These are phyloP conservation scores for Augochlorella aurata DNA, from an alignment of 2,888 invertebrate species.

Conservation along the genomic window DNA sequence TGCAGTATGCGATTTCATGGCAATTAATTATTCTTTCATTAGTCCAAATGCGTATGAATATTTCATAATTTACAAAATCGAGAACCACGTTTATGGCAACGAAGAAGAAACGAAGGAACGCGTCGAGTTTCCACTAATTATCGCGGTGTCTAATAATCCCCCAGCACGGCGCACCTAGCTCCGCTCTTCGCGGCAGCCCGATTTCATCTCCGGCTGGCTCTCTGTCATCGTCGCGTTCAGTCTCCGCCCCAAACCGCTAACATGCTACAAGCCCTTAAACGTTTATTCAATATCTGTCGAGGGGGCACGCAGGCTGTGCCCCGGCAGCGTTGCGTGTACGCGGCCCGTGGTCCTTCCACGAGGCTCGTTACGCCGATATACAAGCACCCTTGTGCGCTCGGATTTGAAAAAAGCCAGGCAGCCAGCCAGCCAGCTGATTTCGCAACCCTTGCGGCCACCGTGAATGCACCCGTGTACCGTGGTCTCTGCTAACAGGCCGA, in stretches of 20 bases:
- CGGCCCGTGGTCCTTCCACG: slow-evolving; percentile 52
- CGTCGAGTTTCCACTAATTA: too few relatives aligned
- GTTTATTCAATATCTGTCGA: slow-evolving; percentile 71
- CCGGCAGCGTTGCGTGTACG: slow-evolving; percentile 32
- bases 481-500: slow-evolving; percentile 22
- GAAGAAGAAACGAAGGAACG: too few relatives aligned
- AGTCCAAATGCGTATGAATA: too few relatives aligned
- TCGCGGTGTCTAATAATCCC: too few relatives aligned
- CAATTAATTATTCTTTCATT: too few relatives aligned
- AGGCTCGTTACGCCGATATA: slow-evolving; percentile 63
- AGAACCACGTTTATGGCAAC: too few relatives aligned
- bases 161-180: too few relatives aligned
- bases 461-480: slow-evolving; percentile 40
- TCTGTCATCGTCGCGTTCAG: slow-evolving; percentile 38
- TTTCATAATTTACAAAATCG: too few relatives aligned
- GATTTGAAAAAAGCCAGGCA: slow-evolving; percentile 60
- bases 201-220: neutral
- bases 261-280: slow-evolving; percentile 69
- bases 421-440: slow-evolving; percentile 67
- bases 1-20: too few relatives aligned
- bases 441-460: slow-evolving; percentile 60
- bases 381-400: slow-evolving; percentile 56
- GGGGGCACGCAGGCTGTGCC: slow-evolving; percentile 29
- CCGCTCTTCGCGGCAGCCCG: too few relatives aligned
- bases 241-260: slow-evolving; percentile 64